These are phyloP conservation scores for Coenobita brevimanus DNA, from an alignment of 1,140 invertebrate genomes.

Conservation along the genomic window DNA sequence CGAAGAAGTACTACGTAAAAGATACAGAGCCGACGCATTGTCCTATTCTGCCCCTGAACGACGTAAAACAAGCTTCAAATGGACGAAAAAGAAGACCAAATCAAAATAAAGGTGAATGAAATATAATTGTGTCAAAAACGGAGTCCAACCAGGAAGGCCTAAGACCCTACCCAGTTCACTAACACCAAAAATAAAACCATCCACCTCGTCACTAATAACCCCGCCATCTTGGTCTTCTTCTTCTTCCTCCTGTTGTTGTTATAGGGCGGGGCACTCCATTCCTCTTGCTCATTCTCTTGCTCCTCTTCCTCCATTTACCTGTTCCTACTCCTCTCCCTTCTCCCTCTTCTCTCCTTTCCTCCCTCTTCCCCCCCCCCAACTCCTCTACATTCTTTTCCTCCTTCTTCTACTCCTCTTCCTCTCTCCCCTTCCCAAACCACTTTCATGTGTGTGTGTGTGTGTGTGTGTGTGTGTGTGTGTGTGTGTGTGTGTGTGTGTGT, in stretches of 20 bases:
- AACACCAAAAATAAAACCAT: no score
- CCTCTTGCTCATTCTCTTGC: neutral
- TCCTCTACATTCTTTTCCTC: neutral
- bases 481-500: slow-evolving; percentile 30
- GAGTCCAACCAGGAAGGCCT: no score
- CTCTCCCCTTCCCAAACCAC: neutral
- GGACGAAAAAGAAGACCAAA: no score
- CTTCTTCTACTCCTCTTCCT: neutral
- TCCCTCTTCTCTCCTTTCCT: neutral
- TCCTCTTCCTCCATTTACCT: neutral
- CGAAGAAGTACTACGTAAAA: no score
- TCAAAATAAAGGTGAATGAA: no score
- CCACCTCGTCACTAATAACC: no score
- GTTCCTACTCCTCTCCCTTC: neutral
- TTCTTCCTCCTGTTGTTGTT: no score
- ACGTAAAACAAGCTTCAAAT: no score
- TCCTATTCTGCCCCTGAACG: no score
- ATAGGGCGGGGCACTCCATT: neutral
- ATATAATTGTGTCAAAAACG: no score
- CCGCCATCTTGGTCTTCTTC: neutral
- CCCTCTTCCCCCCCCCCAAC: neutral
- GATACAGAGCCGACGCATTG: no score
- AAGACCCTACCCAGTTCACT: no score
- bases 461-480: slow-evolving; percentile 36
- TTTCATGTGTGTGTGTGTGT: slow-evolving; percentile 19